Conservation (phyloP, 2,888 invertebrate genomes). For the Sthenelais limicola region DNA sequence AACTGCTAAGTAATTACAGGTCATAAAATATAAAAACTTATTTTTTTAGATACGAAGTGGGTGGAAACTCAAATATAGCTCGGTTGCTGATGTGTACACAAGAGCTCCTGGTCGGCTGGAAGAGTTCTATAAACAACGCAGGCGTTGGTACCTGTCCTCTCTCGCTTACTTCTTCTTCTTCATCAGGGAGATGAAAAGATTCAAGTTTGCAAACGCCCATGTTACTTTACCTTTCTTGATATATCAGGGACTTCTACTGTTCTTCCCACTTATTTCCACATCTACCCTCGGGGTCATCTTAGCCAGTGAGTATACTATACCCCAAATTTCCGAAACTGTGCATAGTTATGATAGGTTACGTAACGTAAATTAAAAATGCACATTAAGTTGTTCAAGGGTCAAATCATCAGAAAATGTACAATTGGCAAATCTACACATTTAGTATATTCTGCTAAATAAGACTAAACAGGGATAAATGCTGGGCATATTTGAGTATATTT, state of each 20-base stretch:
- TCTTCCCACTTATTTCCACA: conserved; percentile 22
- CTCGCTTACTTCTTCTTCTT: conserved; percentile 38
- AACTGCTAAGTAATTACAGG: too few relatives aligned
- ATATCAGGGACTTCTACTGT: conserved; percentile 20
- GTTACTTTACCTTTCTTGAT: conserved; percentile 14
- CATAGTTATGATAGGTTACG: too few relatives aligned
- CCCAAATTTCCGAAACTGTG: too few relatives aligned
- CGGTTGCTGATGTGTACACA: conserved; percentile 26
- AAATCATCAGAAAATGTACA: too few relatives aligned
- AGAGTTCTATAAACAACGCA: conserved; percentile 31
- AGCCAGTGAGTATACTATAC: conserved; percentile 5
- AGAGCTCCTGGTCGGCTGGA: conserved; percentile 9
- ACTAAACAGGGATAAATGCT: too few relatives aligned
- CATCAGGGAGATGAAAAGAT: background rate
- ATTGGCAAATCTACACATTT: too few relatives aligned
- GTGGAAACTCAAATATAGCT: conserved; percentile 25
- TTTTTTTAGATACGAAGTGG: conserved; percentile 16
- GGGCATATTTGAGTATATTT: too few relatives aligned
- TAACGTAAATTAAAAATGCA: too few relatives aligned
- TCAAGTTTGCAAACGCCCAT: conserved; percentile 25
- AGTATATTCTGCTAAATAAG: too few relatives aligned
- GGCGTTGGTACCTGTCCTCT: conserved; percentile 26
- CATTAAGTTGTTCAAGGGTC: too few relatives aligned
- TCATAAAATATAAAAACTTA: background rate
- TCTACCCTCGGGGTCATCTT: conserved; percentile 20